These are phyloP conservation scores for Pseudorectes ferrugineus DNA, from an alignment of 2,113 vertebrate species.

Conservation along the genomic window DNA sequence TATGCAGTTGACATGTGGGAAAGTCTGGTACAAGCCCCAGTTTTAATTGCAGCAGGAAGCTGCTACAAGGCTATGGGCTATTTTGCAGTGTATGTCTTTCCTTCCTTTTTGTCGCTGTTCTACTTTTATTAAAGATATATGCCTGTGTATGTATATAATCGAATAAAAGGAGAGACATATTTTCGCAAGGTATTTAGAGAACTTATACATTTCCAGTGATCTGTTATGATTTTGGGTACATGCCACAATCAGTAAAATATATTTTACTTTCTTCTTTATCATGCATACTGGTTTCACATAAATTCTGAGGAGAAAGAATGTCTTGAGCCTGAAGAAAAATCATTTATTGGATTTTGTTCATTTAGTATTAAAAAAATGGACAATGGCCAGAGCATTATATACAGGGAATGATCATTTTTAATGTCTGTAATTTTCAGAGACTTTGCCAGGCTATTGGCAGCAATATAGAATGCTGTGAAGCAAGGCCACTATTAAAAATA, in stretches of 20 bases:
- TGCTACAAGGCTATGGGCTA: not conserved
- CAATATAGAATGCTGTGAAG: not conserved
- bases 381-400: not conserved
- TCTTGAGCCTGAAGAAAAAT: not conserved
- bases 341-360: not conserved
- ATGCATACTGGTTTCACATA: not conserved
- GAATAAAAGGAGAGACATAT: not conserved
- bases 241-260: not conserved
- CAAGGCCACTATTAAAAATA: not conserved
- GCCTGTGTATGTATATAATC: not conserved
- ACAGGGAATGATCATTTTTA: not conserved
- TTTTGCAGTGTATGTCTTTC: not conserved
- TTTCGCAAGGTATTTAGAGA: not conserved
- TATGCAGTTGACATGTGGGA: not conserved
- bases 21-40: not conserved
- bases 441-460: not conserved
- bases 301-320: not conserved
- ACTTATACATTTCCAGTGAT: not conserved
- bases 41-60: not conserved
- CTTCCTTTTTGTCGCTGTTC: not conserved
- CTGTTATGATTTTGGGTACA: not conserved
- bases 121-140: not conserved
- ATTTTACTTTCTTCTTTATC: not conserved
- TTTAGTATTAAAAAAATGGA: not conserved
- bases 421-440: not conserved